Evolutionary conservation across 1,140 invertebrate species (phyloP), one percentile per base, ranked within the genome.

Genomic region (Pemphigus obesinymphae): DNA sequence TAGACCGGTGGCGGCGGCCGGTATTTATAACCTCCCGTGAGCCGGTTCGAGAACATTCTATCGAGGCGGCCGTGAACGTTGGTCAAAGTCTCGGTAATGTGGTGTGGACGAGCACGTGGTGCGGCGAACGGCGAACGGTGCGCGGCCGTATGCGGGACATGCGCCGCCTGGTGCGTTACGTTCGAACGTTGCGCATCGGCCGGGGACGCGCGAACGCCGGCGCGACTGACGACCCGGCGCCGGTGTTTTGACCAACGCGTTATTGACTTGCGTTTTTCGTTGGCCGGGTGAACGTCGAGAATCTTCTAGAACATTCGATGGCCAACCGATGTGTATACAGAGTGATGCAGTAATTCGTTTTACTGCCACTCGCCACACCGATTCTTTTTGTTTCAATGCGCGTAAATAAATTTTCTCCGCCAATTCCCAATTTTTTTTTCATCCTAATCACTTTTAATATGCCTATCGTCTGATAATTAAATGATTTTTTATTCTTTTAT

Each of bases 261-360:
- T 13, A 6, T 2, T n/a, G 0, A 63, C 75, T 80, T 80, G 55
- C 75, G 75, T 80, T 80, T 80, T 61, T 8, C 5, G 11, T 26
- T 3, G 13, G 23, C 6, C 2, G 23, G 15, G 1, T 15, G 15
- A 20, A 61, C 13, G 7, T 31, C 53, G 34, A 80, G 75, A 80
- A 80, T 58, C 53, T 80, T 80, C 75, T 80, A 80, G 75, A 80
- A 80, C 31, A 61, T 80, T 80, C 75, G 4, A 61, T 13, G 1
- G 15, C n/a, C 10, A 13, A 15, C 10, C 1, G 6, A 8, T 1
- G 13, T 1, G 13, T 29, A 43, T 80, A 80, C 75, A 80, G 75
- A 20, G 55, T n/a, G 75, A 17, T 26, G 26, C 15, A 13, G 43
- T 31, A 7, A 50, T 11, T 13, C 4, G n/a, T 5, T 15, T 11